phyloP scores from a whole-genome alignment of 2,113 vertebrate genomes.

The Platanista minor region DNA sequence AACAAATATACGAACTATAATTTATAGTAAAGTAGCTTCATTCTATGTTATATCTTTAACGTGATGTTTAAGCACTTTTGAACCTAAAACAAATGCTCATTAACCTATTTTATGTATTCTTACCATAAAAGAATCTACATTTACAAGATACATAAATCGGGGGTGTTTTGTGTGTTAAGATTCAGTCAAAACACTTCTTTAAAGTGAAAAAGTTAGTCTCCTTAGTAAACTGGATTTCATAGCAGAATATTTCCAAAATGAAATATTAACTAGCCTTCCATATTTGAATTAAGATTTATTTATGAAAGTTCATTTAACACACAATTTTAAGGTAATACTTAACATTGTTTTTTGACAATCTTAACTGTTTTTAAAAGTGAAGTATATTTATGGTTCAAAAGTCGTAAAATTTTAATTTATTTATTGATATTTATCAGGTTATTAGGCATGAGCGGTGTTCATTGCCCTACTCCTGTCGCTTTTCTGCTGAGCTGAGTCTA shows the following conservation, averaged over 20 bases:
- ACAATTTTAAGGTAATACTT: background rate
- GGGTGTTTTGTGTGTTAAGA: background rate
- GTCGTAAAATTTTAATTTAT: background rate
- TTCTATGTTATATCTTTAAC: background rate
- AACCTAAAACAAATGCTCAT: background rate
- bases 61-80: background rate
- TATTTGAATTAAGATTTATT: slow-evolving; percentile 33
- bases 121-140: background rate
- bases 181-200: background rate
- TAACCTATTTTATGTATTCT: background rate
- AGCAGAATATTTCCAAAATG: background rate
- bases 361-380: background rate
- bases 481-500: background rate
- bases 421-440: background rate
- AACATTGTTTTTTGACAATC: background rate
- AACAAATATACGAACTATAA: background rate
- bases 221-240: background rate
- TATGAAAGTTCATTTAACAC: background rate
- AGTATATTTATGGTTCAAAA: background rate
- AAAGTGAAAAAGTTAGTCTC: background rate
- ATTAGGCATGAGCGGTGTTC: background rate
- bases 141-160: background rate
- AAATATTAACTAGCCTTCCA: background rate
- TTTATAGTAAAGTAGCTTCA: background rate
- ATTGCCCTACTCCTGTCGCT: background rate